These are phyloP conservation scores for Beaufortia kweichowensis DNA, from an alignment of 2,113 vertebrate genomes.

Conservation along the genomic window DNA sequence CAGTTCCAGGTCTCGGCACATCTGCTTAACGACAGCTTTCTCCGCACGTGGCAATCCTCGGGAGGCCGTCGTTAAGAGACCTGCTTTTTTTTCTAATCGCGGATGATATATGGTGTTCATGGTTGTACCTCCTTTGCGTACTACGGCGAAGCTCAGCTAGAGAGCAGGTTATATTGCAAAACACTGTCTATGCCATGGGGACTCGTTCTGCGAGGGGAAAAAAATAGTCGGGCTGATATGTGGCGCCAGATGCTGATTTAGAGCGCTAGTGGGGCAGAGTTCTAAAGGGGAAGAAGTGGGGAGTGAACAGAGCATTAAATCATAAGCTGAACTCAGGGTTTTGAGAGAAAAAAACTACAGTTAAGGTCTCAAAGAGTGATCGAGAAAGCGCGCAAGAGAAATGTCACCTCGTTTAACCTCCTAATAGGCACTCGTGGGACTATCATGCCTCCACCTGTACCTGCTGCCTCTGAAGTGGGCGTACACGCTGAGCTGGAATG, in stretches of 20 bases:
- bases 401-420: conserved; percentile 37
- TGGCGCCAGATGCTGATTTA: conserved; percentile 37
- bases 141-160: neutral
- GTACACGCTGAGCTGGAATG: conserved; percentile 19
- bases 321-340: conserved; percentile 37
- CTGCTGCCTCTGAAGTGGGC: conserved; percentile 28
- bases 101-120: conserved; percentile 35
- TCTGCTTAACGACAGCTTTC: conserved; percentile 42
- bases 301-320: conserved; percentile 37
- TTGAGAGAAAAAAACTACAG: neutral
- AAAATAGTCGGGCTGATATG: conserved; percentile 28
- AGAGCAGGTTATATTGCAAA: conserved; percentile 21
- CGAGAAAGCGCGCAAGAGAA: neutral
- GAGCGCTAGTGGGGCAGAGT: neutral
- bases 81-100: conserved; percentile 23
- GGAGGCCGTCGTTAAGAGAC: conserved; percentile 41
- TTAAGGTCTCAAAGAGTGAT: neutral
- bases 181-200: neutral
- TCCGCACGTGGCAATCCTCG: conserved; percentile 17
- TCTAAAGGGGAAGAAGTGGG: conserved; percentile 20
- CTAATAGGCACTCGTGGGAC: conserved; percentile 21
- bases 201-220: neutral
- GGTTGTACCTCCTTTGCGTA: conserved; percentile 2
- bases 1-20: conserved; percentile 13
- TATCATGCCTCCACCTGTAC: conserved; percentile 30